phyloP scores from a whole-genome alignment of 2,888 invertebrate species.

The Pachydiplax longipennis region DNA sequence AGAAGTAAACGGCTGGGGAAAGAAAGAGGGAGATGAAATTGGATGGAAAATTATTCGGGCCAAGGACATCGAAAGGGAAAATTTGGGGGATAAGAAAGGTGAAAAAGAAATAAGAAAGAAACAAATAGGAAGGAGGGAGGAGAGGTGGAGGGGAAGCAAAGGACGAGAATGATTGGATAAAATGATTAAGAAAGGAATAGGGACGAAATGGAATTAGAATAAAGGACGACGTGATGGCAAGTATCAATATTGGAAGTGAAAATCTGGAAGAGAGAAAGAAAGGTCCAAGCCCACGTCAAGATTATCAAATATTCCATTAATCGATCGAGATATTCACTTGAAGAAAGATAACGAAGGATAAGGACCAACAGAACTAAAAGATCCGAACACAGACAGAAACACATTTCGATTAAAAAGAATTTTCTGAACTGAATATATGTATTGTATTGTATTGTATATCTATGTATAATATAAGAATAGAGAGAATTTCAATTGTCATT shows the following conservation, averaged over 20 bases:
- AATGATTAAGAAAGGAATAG: background rate
- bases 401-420: too few relatives aligned
- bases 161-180: background rate
- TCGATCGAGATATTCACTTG: too few relatives aligned
- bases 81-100: background rate
- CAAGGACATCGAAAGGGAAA: background rate
- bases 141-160: background rate
- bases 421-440: too few relatives aligned
- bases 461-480: too few relatives aligned
- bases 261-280: background rate
- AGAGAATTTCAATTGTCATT: too few relatives aligned
- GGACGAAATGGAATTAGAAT: background rate
- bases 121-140: background rate
- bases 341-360: too few relatives aligned
- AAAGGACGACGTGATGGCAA: background rate
- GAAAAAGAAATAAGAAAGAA: background rate
- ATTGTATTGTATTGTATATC: too few relatives aligned
- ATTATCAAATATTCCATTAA: too few relatives aligned
- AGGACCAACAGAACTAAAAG: too few relatives aligned
- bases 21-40: background rate
- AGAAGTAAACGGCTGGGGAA: background rate
- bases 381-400: too few relatives aligned
- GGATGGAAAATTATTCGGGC: background rate
- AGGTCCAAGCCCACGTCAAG: too few relatives aligned
- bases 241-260: background rate